phyloP scores from a whole-genome alignment of 2,888 invertebrate genomes.

The Eupsilia transversa region DNA sequence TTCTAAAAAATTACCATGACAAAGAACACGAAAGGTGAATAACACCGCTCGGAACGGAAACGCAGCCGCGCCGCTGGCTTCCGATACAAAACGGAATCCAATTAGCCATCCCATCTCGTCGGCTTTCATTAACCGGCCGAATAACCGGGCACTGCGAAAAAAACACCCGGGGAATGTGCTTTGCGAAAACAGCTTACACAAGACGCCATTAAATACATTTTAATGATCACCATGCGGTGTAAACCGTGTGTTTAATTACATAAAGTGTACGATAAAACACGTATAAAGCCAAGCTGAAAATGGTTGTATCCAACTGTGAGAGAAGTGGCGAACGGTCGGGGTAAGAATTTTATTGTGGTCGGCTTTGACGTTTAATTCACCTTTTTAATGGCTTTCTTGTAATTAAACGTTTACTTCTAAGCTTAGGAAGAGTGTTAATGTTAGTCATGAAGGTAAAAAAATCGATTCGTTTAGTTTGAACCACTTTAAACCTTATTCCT shows the following conservation, averaged over 20 bases:
- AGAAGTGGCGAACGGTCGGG: constrained; percentile 60
- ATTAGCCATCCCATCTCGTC: constrained; percentile 84
- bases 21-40: constrained; percentile 78
- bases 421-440: constrained; percentile 10
- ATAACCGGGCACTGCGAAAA: constrained; percentile 79
- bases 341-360: constrained; percentile 54
- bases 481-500: not conserved
- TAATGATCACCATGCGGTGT: constrained; percentile 75
- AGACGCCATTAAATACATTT: constrained; percentile 80
- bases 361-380: constrained; percentile 58
- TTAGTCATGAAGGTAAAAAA: constrained; percentile 11
- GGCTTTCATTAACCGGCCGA: constrained; percentile 83
- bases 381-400: constrained; percentile 49
- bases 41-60: constrained; percentile 76
- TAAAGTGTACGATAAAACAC: constrained; percentile 76
- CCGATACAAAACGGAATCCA: constrained; percentile 87
- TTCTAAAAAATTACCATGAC: constrained; percentile 73
- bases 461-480: constrained; percentile 11
- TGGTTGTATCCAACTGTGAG: constrained; percentile 68
- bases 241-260: constrained; percentile 78
- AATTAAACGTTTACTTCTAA: constrained; percentile 33
- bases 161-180: constrained; percentile 73
- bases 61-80: constrained; percentile 76
- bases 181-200: constrained; percentile 77
- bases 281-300: constrained; percentile 67